These are phyloP conservation scores for Tolmerus cingulatus DNA, from an alignment of 2,888 invertebrate genomes.

Conservation along the genomic window DNA sequence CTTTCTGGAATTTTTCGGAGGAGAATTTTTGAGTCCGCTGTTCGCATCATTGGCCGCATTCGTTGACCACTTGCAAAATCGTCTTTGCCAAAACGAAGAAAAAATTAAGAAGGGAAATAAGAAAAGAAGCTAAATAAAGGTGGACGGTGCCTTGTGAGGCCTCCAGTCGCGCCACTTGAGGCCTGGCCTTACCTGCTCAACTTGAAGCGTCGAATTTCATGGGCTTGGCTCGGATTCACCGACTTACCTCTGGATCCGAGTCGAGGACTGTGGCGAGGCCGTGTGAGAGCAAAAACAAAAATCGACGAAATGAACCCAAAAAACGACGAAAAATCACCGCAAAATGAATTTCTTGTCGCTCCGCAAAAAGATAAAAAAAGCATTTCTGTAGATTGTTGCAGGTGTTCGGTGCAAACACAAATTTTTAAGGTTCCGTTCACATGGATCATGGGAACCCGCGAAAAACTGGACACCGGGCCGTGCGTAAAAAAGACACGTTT, in stretches of 20 bases:
- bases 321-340: slow-evolving; percentile 39
- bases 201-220: slow-evolving; percentile 35
- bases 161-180: slow-evolving; percentile 32
- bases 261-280: slow-evolving; percentile 26
- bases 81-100: not conserved
- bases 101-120: not conserved
- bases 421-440: slow-evolving; percentile 42
- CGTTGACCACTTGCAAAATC: slow-evolving; percentile 11
- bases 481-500: slow-evolving; percentile 3
- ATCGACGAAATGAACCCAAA: not conserved
- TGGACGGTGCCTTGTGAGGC: not conserved
- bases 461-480: slow-evolving; percentile 28
- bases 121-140: not conserved
- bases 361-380: slow-evolving; percentile 20
- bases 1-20: slow-evolving; percentile 24
- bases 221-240: slow-evolving; percentile 36
- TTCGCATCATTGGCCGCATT: slow-evolving; percentile 1
- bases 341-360: slow-evolving; percentile 42
- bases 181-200: slow-evolving; percentile 21
- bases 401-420: slow-evolving; percentile 42
- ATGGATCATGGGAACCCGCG: slow-evolving; percentile 37
- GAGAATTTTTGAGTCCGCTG: not conserved
- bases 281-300: slow-evolving; percentile 11
- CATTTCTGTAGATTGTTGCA: slow-evolving; percentile 39
- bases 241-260: slow-evolving; percentile 24